These are phyloP conservation scores for Orchestes rusci DNA, from an alignment of 2,888 invertebrate species.

Conservation along the genomic window DNA sequence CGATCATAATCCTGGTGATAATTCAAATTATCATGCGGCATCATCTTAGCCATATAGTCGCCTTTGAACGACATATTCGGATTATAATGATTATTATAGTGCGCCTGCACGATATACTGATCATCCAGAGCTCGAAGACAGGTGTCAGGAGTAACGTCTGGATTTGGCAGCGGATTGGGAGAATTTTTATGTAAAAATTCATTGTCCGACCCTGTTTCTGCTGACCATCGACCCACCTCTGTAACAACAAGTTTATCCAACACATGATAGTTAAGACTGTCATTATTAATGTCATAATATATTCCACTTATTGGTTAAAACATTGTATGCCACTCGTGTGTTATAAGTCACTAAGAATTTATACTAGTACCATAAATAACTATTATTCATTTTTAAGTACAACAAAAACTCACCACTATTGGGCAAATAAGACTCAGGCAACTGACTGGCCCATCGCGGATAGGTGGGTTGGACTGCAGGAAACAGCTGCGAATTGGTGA, in stretches of 20 bases:
- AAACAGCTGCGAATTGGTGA: conserved; percentile 61
- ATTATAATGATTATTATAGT: conserved; percentile 39
- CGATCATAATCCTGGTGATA: conserved; percentile 57
- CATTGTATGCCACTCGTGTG: too few species aligned
- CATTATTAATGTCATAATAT: too few species aligned
- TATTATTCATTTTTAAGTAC: too few species aligned
- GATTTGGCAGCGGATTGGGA: conserved; percentile 68
- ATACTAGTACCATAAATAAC: too few species aligned
- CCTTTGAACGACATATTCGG: conserved; percentile 35
- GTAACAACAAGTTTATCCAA: conserved; percentile 13
- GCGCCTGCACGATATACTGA: conserved; percentile 43
- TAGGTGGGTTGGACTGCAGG: conserved; percentile 58
- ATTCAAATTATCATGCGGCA: conserved; percentile 40
- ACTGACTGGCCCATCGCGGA: conserved; percentile 57
- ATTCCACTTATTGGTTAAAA: too few species aligned
- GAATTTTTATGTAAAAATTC: conserved; percentile 57
- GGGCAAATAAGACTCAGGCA: conserved; percentile 57
- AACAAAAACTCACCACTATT: conserved; percentile 47
- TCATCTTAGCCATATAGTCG: conserved; percentile 40
- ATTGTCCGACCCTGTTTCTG: conserved; percentile 71
- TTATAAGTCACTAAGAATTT: too few species aligned
- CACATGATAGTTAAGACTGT: too few species aligned
- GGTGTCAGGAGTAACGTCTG: conserved; percentile 64
- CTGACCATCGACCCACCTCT: conserved; percentile 64
- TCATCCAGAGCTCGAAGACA: conserved; percentile 47